Conservation (phyloP, 2,888 invertebrate genomes). For the Napeogenes inachia region DNA sequence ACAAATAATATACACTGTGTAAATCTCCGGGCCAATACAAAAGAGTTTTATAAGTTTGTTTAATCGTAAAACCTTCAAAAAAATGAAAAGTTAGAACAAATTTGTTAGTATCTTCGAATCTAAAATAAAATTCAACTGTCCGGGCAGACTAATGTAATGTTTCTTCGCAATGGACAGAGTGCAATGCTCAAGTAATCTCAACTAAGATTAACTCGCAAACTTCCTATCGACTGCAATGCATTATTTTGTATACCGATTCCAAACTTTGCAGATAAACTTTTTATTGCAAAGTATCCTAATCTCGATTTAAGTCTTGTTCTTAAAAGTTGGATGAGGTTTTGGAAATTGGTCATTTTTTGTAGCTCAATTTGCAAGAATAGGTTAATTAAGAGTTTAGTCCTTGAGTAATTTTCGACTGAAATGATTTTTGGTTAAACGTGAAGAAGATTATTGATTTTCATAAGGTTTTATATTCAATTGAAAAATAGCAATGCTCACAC, state of each 20-base stretch:
- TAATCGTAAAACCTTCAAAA: neutral
- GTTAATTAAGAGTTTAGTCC: neutral
- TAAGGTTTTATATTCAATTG: no score
- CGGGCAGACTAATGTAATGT: slow-evolving; percentile 49
- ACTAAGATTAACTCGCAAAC: slow-evolving; percentile 66
- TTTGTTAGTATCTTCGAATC: slow-evolving; percentile 17
- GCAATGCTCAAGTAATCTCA: slow-evolving; percentile 55
- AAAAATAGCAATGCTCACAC: no score
- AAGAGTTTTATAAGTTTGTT: neutral
- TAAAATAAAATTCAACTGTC: slow-evolving; percentile 45
- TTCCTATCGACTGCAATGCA: slow-evolving; percentile 61
- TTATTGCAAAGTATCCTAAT: slow-evolving; percentile 36
- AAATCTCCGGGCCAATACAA: no score
- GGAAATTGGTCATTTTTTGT: slow-evolving; percentile 21
- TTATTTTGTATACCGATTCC: slow-evolving; percentile 54
- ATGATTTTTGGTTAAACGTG: no score
- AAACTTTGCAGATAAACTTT: slow-evolving; percentile 38
- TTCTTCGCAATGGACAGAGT: slow-evolving; percentile 46
- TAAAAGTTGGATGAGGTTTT: slow-evolving; percentile 36
- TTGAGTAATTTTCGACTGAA: no score
- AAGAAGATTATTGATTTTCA: no score
- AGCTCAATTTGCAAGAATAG: slow-evolving; percentile 14
- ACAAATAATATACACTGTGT: no score
- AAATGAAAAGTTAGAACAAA: neutral
- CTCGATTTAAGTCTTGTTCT: slow-evolving; percentile 32